Percentiles rank a stretch among this genome's conserved stretches.
These are phyloP conservation scores for Hypselothyrea guttata DNA, from an alignment of 2,888 invertebrate genomes.

Conservation along the genomic window DNA sequence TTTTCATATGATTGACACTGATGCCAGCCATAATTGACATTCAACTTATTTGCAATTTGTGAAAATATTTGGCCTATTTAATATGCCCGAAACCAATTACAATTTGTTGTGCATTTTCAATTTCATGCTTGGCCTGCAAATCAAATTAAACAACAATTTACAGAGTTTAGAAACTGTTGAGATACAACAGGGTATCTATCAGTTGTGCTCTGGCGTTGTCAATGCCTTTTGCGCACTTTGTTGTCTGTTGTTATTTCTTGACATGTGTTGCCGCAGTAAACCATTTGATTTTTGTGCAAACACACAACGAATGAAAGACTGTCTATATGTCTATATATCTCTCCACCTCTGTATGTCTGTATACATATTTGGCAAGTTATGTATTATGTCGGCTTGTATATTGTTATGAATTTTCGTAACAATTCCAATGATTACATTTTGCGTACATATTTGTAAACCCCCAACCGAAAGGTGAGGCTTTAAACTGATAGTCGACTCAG, in stretches of 20 bases:
- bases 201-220: not conserved
- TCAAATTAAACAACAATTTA: no score
- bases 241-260: conserved; percentile 49
- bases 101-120: no score
- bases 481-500: conserved; percentile 39
- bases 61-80: no score
- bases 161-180: no score
- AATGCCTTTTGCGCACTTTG: conserved; percentile 3
- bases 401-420: conserved; percentile 58
- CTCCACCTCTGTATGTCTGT: conserved; percentile 12
- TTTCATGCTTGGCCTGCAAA: no score
- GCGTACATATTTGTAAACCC: conserved; percentile 36
- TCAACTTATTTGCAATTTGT: no score
- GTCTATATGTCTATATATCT: conserved; percentile 1
- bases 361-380: conserved; percentile 21
- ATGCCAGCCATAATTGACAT: no score
- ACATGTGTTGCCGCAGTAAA: conserved; percentile 61
- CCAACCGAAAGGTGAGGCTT: conserved; percentile 36
- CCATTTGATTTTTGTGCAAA: conserved; percentile 59
- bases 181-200: conserved; percentile 13
- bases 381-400: conserved; percentile 23
- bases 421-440: conserved; percentile 51
- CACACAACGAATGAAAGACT: conserved; percentile 5
- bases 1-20: no score
- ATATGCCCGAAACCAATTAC: no score